Evolutionary conservation across 2,113 vertebrate genomes (phyloP).

Genomic region (Rhinichthys klamathensis): DNA sequence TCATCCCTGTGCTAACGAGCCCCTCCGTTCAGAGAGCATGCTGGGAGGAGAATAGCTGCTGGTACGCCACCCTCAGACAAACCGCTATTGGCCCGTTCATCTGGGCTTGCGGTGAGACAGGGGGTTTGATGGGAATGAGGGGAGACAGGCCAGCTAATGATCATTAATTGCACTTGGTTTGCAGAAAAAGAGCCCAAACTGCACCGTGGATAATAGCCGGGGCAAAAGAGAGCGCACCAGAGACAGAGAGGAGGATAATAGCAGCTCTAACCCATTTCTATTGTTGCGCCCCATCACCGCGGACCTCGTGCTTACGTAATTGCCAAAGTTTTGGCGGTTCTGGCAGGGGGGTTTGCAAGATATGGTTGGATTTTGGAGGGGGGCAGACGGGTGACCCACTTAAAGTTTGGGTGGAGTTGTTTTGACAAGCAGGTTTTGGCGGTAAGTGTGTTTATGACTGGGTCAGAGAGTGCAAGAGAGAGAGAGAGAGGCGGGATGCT

Average conservation of each 20-base stretch:
- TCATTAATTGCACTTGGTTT: conserved; percentile 93
- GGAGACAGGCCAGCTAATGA: conserved; percentile 95
- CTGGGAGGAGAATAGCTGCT: conserved; percentile 86
- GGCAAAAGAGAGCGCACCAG: conserved; percentile 48
- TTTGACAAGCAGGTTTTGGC: conserved; percentile 45
- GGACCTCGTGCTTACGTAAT: conserved; percentile 72
- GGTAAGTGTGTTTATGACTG: conserved; percentile 55
- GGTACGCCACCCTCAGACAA: conserved; percentile 67
- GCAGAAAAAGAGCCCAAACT: conserved; percentile 83
- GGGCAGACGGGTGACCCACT: conserved; percentile 69
- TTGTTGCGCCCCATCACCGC: conserved; percentile 66
- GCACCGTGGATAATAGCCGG: conserved; percentile 73
- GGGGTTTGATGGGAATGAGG: conserved; percentile 84
- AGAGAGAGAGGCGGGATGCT: not conserved
- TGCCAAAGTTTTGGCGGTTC: conserved; percentile 69
- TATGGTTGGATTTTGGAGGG: conserved; percentile 32
- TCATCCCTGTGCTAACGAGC: conserved; percentile 69
- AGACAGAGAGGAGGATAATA: conserved; percentile 62
- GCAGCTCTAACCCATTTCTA: conserved; percentile 73
- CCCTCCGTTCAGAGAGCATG: conserved; percentile 79
- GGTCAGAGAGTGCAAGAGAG: not conserved
- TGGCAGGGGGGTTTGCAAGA: conserved; percentile 14
- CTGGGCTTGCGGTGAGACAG: conserved; percentile 71
- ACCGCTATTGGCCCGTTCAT: conserved; percentile 72
- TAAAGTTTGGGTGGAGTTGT: conserved; percentile 54